Evolutionary conservation across 2,797 vertebrate genomes (phyloP).

Genomic region (Danio kyathit): DNA sequence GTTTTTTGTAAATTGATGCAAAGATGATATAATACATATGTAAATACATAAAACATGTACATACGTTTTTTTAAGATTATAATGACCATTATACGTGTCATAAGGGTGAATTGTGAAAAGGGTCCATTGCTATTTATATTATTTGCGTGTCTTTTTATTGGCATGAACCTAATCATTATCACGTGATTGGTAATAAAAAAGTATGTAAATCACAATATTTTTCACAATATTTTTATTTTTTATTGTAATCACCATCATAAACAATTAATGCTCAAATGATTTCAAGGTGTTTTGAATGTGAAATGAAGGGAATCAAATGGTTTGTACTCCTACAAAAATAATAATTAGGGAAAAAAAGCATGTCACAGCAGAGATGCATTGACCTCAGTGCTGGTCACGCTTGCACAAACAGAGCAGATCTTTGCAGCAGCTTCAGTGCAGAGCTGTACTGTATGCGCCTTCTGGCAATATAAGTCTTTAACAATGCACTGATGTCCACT

Average conservation of each 20-base stretch:
- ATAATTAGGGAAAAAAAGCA: conserved; percentile 27
- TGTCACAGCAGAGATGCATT: conserved; percentile 18
- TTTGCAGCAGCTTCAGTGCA: conserved; percentile 18
- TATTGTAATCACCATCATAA: not conserved
- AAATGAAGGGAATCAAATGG: not conserved
- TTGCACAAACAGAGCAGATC: not conserved
- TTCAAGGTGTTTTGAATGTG: not conserved
- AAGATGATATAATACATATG: too few species aligned
- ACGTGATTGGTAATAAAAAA: not conserved
- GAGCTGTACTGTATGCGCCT: conserved; percentile 15
- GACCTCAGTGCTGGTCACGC: not conserved
- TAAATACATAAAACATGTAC: too few species aligned
- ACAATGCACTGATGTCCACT: conserved; percentile 30
- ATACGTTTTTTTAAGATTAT: too few species aligned
- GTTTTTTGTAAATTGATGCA: too few species aligned
- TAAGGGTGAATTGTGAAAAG: too few species aligned
- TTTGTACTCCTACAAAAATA: not conserved
- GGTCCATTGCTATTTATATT: not conserved
- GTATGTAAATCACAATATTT: not conserved
- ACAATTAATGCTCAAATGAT: not conserved
- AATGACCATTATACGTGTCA: too few species aligned
- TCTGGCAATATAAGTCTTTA: conserved; percentile 45
- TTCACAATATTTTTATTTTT: not conserved
- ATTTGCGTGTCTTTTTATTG: not conserved
- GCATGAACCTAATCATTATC: not conserved